These are phyloP conservation scores for Panopea generosa DNA, from an alignment of 2,888 invertebrate species.

Conservation along the genomic window DNA sequence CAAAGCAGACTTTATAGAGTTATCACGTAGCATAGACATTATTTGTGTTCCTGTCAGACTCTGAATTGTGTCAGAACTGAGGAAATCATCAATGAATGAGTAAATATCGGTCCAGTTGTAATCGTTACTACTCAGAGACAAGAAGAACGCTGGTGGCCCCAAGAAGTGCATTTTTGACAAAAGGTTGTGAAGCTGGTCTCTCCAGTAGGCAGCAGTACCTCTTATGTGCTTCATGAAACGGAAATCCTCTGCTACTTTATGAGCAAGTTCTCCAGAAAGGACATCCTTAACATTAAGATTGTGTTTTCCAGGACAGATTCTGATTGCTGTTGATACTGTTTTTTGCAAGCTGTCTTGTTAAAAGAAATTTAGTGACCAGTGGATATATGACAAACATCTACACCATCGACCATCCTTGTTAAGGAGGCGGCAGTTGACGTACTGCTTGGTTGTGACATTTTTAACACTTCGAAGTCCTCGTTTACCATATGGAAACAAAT, in stretches of 20 bases:
- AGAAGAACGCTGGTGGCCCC: slow-evolving; percentile 44
- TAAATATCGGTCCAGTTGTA: slow-evolving; percentile 29
- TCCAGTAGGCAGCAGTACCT: slow-evolving; percentile 47
- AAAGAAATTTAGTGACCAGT: slow-evolving; percentile 41
- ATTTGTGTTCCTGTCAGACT: slow-evolving; percentile 10
- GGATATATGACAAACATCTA: slow-evolving; percentile 22
- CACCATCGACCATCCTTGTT: slow-evolving; percentile 33
- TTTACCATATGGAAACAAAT: slow-evolving; percentile 35
- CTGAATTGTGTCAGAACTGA: slow-evolving; percentile 15
- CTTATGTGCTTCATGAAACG: slow-evolving; percentile 40
- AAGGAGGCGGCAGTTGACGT: slow-evolving; percentile 28
- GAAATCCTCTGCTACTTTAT: slow-evolving; percentile 32
- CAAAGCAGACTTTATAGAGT: slow-evolving; percentile 28
- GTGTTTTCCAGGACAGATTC: slow-evolving; percentile 11
- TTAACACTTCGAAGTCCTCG: slow-evolving; percentile 14
- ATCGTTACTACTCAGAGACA: slow-evolving; percentile 43
- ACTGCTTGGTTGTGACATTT: slow-evolving; percentile 21
- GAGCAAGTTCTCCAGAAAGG: background rate
- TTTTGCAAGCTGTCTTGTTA: slow-evolving; percentile 22
- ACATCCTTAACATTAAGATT: slow-evolving; percentile 20
- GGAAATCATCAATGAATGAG: slow-evolving; percentile 24
- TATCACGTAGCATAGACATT: slow-evolving; percentile 16
- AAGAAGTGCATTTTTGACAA: slow-evolving; percentile 32
- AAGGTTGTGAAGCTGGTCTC: slow-evolving; percentile 33
- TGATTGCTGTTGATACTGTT: slow-evolving; percentile 26